A percentile compares a stretch with the other conserved stretches of the same genome.
phyloP scores from a whole-genome alignment of 1,140 invertebrate genomes.

The Reticulitermes speratus region DNA sequence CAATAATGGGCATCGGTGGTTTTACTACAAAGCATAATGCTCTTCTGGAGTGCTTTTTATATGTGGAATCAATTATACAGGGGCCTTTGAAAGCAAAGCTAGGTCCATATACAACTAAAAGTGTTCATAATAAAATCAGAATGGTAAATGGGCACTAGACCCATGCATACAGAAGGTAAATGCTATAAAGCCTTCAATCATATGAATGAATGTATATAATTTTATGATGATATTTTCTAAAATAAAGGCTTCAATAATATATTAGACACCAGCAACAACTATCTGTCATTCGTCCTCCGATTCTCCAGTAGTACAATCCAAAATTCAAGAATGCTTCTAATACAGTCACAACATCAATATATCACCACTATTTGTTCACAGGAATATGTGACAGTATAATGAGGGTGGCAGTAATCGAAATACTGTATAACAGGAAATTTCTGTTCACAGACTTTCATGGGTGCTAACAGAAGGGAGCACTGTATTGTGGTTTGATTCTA shows the following conservation, averaged over 20 bases:
- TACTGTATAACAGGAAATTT: no score
- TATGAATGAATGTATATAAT: not conserved
- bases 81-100: not conserved
- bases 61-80: not conserved
- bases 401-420: no score
- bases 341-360: no score
- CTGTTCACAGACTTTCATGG: no score
- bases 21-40: not conserved
- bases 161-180: not conserved
- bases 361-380: no score
- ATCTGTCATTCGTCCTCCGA: not conserved
- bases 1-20: not conserved
- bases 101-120: not conserved
- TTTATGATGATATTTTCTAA: slow-evolving; percentile 3
- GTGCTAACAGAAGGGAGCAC: no score
- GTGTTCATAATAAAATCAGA: not conserved
- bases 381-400: no score
- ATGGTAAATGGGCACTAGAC: not conserved
- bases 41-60: not conserved
- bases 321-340: no score
- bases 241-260: not conserved
- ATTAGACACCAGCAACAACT: not conserved
- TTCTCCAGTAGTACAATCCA: not conserved
- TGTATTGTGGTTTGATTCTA: no score
- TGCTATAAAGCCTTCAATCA: not conserved